Base-by-base conservation (phyloP, 64 coral and sea anemone genomes). In the Exaiptasia diaphana region DNA sequence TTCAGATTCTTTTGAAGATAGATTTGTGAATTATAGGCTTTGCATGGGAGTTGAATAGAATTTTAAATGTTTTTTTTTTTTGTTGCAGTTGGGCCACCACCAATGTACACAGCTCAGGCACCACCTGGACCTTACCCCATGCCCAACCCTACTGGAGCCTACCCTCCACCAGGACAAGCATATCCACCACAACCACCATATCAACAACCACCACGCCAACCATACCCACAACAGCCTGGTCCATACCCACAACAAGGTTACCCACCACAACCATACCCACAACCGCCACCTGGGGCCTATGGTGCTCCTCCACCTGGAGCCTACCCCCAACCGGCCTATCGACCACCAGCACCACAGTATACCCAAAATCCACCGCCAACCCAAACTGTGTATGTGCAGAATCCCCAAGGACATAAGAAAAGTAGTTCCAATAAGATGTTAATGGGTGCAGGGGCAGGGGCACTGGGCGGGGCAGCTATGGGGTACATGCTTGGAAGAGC, bases 401-500 rank as follows among this genome's bases (percentile, higher is more conserved):
- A 94, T 43, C 68, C 79, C 23, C 72, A 73, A 21, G 44, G 69
- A 5, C 44, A 83, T 43, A 86, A 68, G 12, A 60, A 38, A 61
- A 89, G 65, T 67, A 45, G 81, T 18, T 46, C 67, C 6, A 95
- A 90, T 23, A 95, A 95, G n/a, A 85, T 95, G 91, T 15, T 95
- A 73, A 89, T 95, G 91, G 91, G 86, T 42, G 91, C 91, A 34
- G 91, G 83, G 13, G 91, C 86, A 45, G 91, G 91, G 46, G 91
- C 87, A 35, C 68, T 95, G 0, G 91, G 91, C 75, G 91, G 91
- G 17, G 68, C 87, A 18, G 91, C 91, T 24, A 61, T 95, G 75
- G 91, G 91, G 39, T 89, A 89, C 63, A 95, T 95, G 91, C 52
- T 95, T 38, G 91, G 91, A 21, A 82, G 82, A 50, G 87, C 91